phyloP scores from a whole-genome alignment of 2,888 invertebrate genomes.

The Sinopyrophorus schimmeli region DNA sequence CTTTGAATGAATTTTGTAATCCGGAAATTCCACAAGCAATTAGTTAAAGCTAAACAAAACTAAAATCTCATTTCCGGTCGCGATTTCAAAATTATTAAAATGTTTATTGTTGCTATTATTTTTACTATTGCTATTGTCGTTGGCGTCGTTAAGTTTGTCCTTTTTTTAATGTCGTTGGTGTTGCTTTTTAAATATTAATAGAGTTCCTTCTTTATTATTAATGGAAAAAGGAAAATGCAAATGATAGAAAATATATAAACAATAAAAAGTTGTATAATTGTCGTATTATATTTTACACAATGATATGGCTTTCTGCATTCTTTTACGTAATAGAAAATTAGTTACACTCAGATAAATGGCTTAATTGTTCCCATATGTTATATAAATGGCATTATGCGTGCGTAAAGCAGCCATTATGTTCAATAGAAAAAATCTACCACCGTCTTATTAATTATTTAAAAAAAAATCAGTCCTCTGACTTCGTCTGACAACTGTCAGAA shows the following conservation, averaged over 20 bases:
- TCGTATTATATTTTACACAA: conserved; percentile 42
- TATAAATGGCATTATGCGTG: conserved; percentile 30
- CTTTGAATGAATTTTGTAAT: conserved; percentile 24
- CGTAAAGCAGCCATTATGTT: conserved; percentile 26
- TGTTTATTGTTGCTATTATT: conserved; percentile 17
- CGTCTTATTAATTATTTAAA: no score
- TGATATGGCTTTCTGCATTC: conserved; percentile 42
- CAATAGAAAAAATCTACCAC: no score
- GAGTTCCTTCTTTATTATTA: no score
- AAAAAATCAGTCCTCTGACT: no score
- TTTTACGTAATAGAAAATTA: conserved; percentile 45
- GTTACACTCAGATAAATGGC: conserved; percentile 44
- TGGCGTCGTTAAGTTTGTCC: no score
- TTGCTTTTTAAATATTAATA: no score
- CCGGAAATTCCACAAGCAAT: conserved; percentile 31
- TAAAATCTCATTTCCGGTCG: conserved; percentile 47
- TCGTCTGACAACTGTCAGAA: no score
- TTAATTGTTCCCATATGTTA: conserved; percentile 41
- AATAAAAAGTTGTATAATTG: conserved; percentile 38
- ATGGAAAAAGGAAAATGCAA: no score
- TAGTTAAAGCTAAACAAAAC: conserved; percentile 40
- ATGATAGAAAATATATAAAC: no score
- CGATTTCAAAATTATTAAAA: conserved; percentile 34
- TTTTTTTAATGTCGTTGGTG: no score
- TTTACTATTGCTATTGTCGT: no score